Conservation (phyloP, 2,113 vertebrate genomes). For the Zosterops pallidus region DNA sequence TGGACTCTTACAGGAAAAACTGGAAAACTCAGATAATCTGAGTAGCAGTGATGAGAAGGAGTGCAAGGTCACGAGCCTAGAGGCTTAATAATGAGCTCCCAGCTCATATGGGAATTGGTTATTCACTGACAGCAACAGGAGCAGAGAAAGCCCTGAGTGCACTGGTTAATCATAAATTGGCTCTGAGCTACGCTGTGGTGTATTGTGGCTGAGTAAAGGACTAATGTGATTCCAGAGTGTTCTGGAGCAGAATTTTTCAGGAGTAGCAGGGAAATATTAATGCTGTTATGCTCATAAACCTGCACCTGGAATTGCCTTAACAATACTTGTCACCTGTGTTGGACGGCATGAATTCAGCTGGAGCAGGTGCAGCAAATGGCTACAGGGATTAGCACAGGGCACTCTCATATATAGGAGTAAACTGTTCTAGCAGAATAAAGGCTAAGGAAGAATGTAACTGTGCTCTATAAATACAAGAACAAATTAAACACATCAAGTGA, state of each 20-base stretch:
- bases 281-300: background rate
- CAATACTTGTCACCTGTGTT: background rate
- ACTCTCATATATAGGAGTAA: background rate
- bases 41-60: background rate
- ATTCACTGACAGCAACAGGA: background rate
- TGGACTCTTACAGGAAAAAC: background rate
- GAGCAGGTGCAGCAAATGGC: background rate
- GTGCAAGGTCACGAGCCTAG: background rate
- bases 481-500: background rate
- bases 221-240: background rate
- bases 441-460: background rate
- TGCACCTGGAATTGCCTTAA: background rate
- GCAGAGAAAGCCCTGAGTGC: background rate
- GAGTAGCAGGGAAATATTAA: background rate
- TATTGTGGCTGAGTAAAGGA: background rate
- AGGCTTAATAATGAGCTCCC: background rate
- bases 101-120: constrained; percentile 1
- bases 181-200: background rate
- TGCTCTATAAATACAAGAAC: background rate
- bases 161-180: background rate
- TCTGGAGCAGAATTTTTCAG: background rate
- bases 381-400: background rate
- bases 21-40: background rate
- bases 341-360: background rate
- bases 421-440: background rate